phyloP scores from a whole-genome alignment of 2,888 invertebrate species.

The Muschampia plurimacula region DNA sequence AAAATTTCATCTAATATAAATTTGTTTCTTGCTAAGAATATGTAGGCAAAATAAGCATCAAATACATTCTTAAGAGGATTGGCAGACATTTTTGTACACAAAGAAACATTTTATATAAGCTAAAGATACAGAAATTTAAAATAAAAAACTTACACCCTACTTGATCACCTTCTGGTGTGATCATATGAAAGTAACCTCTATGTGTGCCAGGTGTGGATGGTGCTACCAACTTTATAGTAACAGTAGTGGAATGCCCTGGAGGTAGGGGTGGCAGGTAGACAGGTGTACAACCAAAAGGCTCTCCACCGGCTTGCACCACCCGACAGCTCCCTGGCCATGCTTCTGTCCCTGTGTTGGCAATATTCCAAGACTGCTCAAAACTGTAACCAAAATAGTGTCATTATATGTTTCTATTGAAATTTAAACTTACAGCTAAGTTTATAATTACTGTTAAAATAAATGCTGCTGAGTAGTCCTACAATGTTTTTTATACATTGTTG shows the following conservation, averaged over 20 bases:
- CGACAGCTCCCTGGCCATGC: conserved; percentile 95
- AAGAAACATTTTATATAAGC: not conserved
- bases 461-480: no score
- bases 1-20: no score
- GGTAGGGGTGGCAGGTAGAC: conserved; percentile 89
- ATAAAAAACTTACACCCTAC: conserved; percentile 91
- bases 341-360: conserved; percentile 95
- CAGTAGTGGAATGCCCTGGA: conserved; percentile 91
- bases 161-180: conserved; percentile 93
- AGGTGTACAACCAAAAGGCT: conserved; percentile 73
- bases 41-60: no score
- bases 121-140: no score
- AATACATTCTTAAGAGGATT: no score
- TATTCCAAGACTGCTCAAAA: conserved; percentile 95
- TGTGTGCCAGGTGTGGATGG: conserved; percentile 91
- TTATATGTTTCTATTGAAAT: no score
- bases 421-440: no score
- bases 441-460: no score
- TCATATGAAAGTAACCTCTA: conserved; percentile 96
- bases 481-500: no score
- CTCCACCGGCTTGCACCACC: conserved; percentile 90
- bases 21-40: no score
- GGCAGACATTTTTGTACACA: no score
- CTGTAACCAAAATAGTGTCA: conserved; percentile 63
- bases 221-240: conserved; percentile 92